phyloP scores from a whole-genome alignment of 2,888 invertebrate species.

The Nycteola revayana region DNA sequence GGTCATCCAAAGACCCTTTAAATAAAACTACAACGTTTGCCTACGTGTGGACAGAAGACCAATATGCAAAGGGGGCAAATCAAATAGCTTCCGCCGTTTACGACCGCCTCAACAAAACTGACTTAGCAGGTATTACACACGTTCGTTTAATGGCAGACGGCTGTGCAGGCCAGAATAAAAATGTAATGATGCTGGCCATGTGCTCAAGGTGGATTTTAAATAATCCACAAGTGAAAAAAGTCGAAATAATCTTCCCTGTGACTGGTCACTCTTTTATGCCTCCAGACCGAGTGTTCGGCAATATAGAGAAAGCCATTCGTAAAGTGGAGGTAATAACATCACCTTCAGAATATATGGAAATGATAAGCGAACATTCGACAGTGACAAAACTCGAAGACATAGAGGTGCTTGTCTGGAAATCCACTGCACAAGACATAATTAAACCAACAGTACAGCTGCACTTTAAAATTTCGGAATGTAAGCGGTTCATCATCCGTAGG shows the following conservation, averaged over 20 bases:
- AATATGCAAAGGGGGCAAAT: no score
- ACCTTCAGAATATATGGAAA: conserved; percentile 1
- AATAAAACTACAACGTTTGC: no score
- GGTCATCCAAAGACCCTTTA: no score
- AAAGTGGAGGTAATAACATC: no score
- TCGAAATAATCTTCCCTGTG: no score
- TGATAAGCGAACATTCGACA: conserved; percentile 1
- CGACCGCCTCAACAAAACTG: conserved; percentile 9
- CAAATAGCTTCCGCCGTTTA: no score
- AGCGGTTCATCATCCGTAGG: conserved; percentile 1
- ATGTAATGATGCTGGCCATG: conserved; percentile 13
- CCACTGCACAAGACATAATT: conserved; percentile 2
- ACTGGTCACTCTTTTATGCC: no score
- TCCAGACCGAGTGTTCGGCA: no score
- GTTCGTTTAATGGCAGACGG: conserved; percentile 27
- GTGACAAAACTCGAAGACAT: conserved; percentile 3
- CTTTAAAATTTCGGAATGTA: conserved; percentile 3
- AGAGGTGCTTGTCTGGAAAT: conserved; percentile 2
- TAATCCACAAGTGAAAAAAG: conserved; percentile 2
- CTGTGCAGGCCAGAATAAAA: conserved; percentile 42
- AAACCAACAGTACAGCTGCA: conserved; percentile 1
- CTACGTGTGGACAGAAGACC: no score
- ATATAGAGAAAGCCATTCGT: no score
- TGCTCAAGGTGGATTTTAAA: not conserved
- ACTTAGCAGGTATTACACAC: not conserved